phyloP scores from a whole-genome alignment of 1,140 invertebrate species.

The Bombus consobrinus region DNA sequence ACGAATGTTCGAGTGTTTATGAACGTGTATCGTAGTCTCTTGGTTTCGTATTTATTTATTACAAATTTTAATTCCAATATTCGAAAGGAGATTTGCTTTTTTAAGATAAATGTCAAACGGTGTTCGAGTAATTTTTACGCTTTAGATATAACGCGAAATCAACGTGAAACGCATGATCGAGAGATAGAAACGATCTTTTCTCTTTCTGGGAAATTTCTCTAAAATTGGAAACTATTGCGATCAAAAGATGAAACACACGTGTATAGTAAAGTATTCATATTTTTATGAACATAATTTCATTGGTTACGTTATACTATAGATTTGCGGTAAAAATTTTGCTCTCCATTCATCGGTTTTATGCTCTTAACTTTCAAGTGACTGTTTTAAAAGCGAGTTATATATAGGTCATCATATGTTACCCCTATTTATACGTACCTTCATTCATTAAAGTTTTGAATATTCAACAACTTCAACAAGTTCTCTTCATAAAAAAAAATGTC shows the following conservation, averaged over 20 bases:
- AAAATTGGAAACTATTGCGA: neutral
- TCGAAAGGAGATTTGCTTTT: too few species aligned
- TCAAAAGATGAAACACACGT: neutral
- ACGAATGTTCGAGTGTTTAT: too few species aligned
- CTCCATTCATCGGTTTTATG: neutral
- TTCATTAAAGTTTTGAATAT: constrained; percentile 24
- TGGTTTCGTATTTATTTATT: too few species aligned
- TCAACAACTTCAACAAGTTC: neutral
- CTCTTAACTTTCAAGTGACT: neutral
- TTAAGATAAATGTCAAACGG: neutral
- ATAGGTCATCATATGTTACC: neutral
- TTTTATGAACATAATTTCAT: neutral
- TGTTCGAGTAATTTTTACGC: neutral
- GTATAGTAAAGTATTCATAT: neutral
- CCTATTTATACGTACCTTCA: neutral
- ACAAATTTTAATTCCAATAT: too few species aligned
- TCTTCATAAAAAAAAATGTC: neutral
- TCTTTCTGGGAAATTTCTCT: too few species aligned
- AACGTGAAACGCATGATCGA: too few species aligned
- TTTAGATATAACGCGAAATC: too few species aligned
- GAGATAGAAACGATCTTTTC: neutral
- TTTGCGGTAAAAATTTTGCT: neutral
- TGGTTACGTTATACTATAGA: neutral
- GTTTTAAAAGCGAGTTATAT: neutral
- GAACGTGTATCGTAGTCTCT: too few species aligned